These are phyloP conservation scores for Scrobipalpa costella DNA, from an alignment of 2,888 invertebrate species.

Conservation along the genomic window DNA sequence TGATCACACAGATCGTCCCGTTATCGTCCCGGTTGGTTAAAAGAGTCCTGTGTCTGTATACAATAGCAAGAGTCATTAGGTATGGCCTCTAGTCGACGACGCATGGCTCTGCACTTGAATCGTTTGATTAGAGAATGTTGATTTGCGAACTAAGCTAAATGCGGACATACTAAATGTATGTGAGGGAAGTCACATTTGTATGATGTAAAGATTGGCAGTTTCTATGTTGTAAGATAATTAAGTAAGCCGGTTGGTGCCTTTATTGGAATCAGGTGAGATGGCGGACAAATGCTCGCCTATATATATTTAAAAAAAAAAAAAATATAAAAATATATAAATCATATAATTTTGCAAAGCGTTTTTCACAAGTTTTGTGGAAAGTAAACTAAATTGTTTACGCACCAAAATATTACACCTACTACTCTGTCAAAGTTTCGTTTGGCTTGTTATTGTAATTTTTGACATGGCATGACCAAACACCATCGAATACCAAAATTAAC, in stretches of 20 bases:
- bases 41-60: slow-evolving; percentile 34
- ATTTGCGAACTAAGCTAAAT: slow-evolving; percentile 18
- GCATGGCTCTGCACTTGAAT: slow-evolving; percentile 67
- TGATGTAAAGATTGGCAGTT: background rate
- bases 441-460: background rate
- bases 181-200: slow-evolving; percentile 6
- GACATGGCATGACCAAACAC: slow-evolving; percentile 18
- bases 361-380: background rate
- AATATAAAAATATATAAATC: too few species aligned
- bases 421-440: background rate
- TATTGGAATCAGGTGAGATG: too few species aligned
- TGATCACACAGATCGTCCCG: slow-evolving; percentile 1
- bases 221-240: slow-evolving; percentile 3
- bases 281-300: too few species aligned
- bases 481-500: slow-evolving; percentile 9
- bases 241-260: too few species aligned
- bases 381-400: background rate
- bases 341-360: background rate
- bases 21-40: background rate
- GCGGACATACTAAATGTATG: too few species aligned
- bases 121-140: slow-evolving; percentile 59
- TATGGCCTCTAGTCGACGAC: slow-evolving; percentile 61
- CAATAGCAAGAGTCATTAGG: slow-evolving; percentile 69
- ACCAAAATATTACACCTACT: background rate
- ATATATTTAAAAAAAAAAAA: too few species aligned